A percentile compares a stretch with the other conserved stretches of the same genome.
phyloP scores from a whole-genome alignment of 2,888 invertebrate species.

The Cephus sareptanus region DNA sequence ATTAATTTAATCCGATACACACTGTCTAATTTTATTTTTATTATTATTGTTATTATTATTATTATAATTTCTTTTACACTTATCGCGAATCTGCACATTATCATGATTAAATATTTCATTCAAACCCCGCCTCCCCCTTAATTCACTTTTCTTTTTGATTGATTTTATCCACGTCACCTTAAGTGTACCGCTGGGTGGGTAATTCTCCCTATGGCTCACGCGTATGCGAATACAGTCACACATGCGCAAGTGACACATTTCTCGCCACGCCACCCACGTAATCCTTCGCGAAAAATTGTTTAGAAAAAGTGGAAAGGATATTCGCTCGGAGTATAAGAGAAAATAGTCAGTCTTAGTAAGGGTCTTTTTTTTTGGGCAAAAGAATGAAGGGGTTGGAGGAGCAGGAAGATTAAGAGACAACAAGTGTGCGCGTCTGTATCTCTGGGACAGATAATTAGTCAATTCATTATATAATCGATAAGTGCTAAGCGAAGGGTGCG shows the following conservation, averaged over 20 bases:
- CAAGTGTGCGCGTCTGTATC: background rate
- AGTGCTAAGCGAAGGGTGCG: background rate
- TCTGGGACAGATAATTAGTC: background rate
- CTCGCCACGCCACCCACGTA: background rate
- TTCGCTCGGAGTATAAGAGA: conserved; percentile 30
- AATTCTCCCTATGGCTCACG: background rate
- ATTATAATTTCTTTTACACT: background rate
- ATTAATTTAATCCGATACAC: background rate
- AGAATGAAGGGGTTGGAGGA: conserved; percentile 29
- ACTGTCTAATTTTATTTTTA: background rate
- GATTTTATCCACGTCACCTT: background rate
- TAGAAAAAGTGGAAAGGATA: conserved; percentile 10
- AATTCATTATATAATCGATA: background rate
- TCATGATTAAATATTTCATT: too few relatives aligned
- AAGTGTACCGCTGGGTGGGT: background rate
- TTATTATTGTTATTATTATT: background rate
- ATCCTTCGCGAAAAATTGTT: background rate
- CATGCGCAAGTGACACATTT: background rate
- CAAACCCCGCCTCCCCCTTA: too few relatives aligned
- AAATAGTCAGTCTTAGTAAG: conserved; percentile 52
- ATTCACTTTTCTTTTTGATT: background rate
- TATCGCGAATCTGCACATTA: background rate
- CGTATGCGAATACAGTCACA: background rate
- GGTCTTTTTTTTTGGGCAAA: conserved; percentile 15
- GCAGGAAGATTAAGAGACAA: background rate